Conservation (phyloP, 2,797 vertebrate species). For the Hydrolagus colliei region DNA sequence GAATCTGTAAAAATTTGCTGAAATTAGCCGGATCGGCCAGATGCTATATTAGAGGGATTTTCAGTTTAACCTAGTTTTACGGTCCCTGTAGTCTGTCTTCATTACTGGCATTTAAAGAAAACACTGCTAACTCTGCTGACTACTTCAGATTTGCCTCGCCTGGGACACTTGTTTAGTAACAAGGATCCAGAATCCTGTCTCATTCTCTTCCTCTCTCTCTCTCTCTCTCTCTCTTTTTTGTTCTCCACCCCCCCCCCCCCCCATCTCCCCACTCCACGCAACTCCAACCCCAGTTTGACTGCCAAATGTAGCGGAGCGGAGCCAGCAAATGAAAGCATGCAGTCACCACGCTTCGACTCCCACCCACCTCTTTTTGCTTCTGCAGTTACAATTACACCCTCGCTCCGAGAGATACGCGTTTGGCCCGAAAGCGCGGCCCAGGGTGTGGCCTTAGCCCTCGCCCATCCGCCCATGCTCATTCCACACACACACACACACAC, state of each 20-base stretch:
- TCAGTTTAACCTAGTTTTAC: slow-evolving; percentile 11
- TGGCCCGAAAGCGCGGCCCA: too few relatives aligned
- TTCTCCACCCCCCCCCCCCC: too few relatives aligned
- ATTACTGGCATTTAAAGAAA: background rate
- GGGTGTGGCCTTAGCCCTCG: too few relatives aligned
- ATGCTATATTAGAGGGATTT: background rate
- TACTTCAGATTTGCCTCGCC: background rate
- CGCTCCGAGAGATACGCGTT: background rate
- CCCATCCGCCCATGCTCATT: too few relatives aligned
- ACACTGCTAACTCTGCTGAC: background rate
- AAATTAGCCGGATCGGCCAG: background rate
- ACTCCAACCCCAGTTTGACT: too few relatives aligned
- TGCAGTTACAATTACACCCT: background rate
- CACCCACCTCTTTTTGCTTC: background rate
- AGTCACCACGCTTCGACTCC: background rate
- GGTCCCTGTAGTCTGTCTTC: background rate
- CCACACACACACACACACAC: too few relatives aligned
- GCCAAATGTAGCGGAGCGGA: background rate
- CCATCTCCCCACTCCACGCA: too few relatives aligned
- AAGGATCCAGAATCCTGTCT: background rate
- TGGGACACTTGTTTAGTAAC: background rate
- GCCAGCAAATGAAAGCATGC: background rate
- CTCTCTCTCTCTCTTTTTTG: too few relatives aligned
- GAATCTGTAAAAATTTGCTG: background rate
- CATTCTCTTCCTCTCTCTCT: background rate